A percentile compares a stretch with the other conserved stretches of the same genome.
phyloP scores from a whole-genome alignment of 2,113 vertebrate species.

The Oryzias melastigma region DNA sequence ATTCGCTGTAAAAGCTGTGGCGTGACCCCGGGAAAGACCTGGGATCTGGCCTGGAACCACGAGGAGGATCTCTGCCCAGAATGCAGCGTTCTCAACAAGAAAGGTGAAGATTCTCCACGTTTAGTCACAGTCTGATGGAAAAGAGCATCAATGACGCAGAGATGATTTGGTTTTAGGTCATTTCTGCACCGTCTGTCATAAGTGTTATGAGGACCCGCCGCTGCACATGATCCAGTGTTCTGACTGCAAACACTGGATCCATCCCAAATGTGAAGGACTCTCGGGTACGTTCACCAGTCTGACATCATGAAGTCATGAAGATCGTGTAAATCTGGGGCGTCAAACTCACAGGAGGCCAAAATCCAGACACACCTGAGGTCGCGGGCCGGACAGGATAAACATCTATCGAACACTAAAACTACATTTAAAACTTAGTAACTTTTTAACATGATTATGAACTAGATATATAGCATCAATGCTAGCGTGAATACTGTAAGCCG shows the following conservation, averaged over 20 bases:
- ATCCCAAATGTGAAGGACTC: conserved; percentile 87
- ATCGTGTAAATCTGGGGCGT: too few relatives aligned
- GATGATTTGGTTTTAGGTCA: conserved; percentile 72
- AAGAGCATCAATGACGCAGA: too few relatives aligned
- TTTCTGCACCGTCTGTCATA: conserved; percentile 86
- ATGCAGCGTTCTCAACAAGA: conserved; percentile 81
- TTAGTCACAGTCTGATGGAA: not conserved
- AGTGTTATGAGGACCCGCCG: conserved; percentile 83
- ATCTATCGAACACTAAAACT: too few relatives aligned
- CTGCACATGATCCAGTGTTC: conserved; percentile 87
- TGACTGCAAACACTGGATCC: conserved; percentile 86
- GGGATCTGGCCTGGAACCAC: conserved; percentile 83
- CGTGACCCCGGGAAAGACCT: conserved; percentile 85
- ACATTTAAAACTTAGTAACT: too few relatives aligned
- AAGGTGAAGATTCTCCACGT: conserved; percentile 70
- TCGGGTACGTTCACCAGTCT: conserved; percentile 80
- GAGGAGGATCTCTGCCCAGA: conserved; percentile 84
- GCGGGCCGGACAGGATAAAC: too few relatives aligned
- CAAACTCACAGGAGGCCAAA: too few relatives aligned
- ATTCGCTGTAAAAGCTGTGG: conserved; percentile 92
- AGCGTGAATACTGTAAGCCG: too few relatives aligned
- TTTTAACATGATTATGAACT: too few relatives aligned
- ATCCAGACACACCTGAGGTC: too few relatives aligned
- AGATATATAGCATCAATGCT: too few relatives aligned
- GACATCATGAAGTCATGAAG: too few relatives aligned